phyloP scores from a whole-genome alignment of 37 sponge, comb jelly and placozoan genomes.

The Beroe forskalii region DNA sequence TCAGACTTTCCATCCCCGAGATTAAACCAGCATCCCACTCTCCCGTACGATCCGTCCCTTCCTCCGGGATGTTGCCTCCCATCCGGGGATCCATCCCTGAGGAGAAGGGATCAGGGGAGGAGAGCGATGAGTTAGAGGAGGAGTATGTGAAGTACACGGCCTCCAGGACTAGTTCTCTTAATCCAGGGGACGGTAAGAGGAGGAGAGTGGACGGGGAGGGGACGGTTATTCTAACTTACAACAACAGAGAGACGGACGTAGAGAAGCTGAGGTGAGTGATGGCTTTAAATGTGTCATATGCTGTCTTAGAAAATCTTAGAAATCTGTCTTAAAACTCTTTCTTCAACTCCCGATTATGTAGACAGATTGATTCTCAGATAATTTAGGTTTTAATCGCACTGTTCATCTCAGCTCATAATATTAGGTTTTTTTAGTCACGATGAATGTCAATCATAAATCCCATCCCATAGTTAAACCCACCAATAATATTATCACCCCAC shows the following conservation, averaged over 20 bases:
- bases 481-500: too few species aligned
- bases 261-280: background rate
- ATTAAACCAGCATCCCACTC: background rate
- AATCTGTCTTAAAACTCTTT: too few species aligned
- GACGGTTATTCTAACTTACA: background rate
- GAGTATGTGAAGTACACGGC: background rate
- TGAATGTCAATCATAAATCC: too few species aligned
- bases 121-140: background rate
- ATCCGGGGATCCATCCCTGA: background rate
- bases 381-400: too few species aligned
- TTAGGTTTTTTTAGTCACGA: too few species aligned
- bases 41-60: background rate
- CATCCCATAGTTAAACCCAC: too few species aligned
- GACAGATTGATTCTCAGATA: too few species aligned
- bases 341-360: too few species aligned
- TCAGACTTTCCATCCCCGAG: background rate
- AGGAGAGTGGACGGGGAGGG: background rate
- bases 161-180: background rate
- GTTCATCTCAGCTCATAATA: too few species aligned
- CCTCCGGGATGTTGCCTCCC: background rate
- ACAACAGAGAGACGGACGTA: background rate
- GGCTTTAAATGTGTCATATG: too few species aligned
- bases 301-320: too few species aligned
- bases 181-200: background rate
- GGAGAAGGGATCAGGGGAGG: background rate